Percentiles rank a stretch among this genome's conserved stretches.
phyloP scores from a whole-genome alignment of 2,888 invertebrate genomes.

The Trilocha varians region DNA sequence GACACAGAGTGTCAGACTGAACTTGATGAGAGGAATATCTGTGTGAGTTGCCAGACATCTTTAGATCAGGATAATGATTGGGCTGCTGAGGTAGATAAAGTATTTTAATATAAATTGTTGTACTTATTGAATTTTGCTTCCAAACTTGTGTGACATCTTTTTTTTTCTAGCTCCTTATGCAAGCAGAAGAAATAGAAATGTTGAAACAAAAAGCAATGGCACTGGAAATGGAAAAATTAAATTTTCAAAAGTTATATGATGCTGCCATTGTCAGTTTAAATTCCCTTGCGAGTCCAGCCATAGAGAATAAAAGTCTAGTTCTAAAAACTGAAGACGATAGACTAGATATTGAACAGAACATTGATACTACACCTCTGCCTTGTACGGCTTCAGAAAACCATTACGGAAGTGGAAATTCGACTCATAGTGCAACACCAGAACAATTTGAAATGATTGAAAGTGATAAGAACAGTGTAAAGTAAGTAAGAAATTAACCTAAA shows the following conservation, averaged over 20 bases:
- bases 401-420: conserved; percentile 65
- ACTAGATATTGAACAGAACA: conserved; percentile 23
- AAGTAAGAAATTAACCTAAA: too few species aligned
- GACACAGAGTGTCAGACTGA: conserved; percentile 65
- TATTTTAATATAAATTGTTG: neutral
- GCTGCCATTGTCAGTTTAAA: conserved; percentile 65
- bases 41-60: conserved; percentile 57
- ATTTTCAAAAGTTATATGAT: conserved; percentile 70
- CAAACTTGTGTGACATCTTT: neutral
- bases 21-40: conserved; percentile 47
- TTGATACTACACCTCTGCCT: conserved; percentile 46
- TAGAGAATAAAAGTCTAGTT: conserved; percentile 47
- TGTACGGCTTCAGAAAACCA: conserved; percentile 62
- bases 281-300: conserved; percentile 56
- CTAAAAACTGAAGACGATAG: conserved; percentile 48
- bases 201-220: conserved; percentile 68
- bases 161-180: conserved; percentile 44
- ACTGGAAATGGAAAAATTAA: conserved; percentile 72
- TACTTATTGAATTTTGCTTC: neutral
- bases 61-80: conserved; percentile 50
- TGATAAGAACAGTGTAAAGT: conserved; percentile 59
- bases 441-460: conserved; percentile 77
- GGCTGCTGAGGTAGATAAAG: conserved; percentile 52
- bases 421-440: conserved; percentile 74
- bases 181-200: conserved; percentile 71